These are phyloP conservation scores for Agonopterix subpropinquella DNA, from an alignment of 2,888 invertebrate genomes.

Conservation along the genomic window DNA sequence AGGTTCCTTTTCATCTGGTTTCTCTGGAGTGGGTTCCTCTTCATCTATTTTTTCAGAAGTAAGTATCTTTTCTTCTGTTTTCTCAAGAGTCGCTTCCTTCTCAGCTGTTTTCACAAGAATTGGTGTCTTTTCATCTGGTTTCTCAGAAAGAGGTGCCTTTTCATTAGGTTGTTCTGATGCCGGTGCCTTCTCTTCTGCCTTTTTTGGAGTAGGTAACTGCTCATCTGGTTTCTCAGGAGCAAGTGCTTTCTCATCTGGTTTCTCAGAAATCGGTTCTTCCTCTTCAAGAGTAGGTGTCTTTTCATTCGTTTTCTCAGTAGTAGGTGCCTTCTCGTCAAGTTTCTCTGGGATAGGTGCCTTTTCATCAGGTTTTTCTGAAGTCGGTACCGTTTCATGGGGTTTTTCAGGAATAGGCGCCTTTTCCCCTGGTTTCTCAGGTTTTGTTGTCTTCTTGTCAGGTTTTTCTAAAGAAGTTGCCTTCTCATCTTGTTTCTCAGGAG, in stretches of 20 bases:
- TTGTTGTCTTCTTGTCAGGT: too few species aligned
- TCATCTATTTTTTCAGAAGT: background rate
- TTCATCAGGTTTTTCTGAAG: conserved; percentile 3
- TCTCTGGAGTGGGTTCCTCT: background rate
- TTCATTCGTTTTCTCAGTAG: conserved; percentile 1
- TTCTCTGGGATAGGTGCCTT: conserved; percentile 11
- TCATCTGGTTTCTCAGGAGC: background rate
- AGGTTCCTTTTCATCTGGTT: background rate
- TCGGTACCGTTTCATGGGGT: conserved; percentile 7
- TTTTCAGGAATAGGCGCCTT: background rate
- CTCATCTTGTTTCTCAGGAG: background rate
- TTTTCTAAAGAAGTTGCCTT: background rate
- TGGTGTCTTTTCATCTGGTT: conserved; percentile 5
- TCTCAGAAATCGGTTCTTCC: background rate
- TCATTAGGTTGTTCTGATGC: conserved; percentile 5
- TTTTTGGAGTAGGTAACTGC: background rate
- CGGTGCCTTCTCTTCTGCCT: conserved; percentile 1
- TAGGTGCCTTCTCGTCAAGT: conserved; percentile 6
- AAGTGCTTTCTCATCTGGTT: background rate
- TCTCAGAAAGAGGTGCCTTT: conserved; percentile 9
- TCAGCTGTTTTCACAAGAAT: conserved; percentile 5
- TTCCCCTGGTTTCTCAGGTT: conserved; percentile 1
- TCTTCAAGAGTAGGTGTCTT: background rate
- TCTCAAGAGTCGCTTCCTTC: conserved; percentile 5
- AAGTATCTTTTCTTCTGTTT: background rate